Conservation (phyloP, 2,797 vertebrate species). For the Rhynchonycteris naso region DNA sequence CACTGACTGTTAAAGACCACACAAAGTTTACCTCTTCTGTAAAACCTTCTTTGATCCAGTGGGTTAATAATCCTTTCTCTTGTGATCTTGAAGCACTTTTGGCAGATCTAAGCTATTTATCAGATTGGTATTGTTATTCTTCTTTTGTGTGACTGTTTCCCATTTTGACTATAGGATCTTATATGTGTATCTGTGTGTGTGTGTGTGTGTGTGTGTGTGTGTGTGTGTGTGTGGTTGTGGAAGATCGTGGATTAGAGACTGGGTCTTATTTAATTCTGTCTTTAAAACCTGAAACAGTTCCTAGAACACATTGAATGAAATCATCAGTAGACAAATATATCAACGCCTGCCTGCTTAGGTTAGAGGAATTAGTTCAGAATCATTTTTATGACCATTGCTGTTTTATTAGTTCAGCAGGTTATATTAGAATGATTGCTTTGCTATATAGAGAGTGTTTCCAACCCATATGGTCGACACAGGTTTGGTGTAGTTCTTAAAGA, state of each 20-base stretch:
- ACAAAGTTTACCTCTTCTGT: neutral
- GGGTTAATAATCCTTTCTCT: neutral
- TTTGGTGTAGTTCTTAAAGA: slow-evolving; percentile 13
- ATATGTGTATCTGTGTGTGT: no score
- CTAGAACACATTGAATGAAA: neutral
- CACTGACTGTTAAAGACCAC: neutral
- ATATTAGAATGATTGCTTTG: neutral
- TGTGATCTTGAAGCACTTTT: neutral
- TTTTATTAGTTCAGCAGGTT: neutral
- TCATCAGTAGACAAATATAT: neutral
- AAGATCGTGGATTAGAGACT: neutral
- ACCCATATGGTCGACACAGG: neutral
- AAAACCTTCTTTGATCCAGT: neutral
- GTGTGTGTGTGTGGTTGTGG: neutral
- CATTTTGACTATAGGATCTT: neutral
- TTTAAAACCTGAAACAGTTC: neutral
- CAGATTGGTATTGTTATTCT: neutral
- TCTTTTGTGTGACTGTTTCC: neutral
- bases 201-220: neutral
- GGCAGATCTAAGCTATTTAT: neutral
- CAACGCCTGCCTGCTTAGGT: neutral
- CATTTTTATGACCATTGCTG: neutral
- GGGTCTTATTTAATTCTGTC: neutral
- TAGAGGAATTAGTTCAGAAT: neutral
- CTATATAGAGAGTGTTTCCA: neutral